Evolutionary conservation across 2,113 vertebrate species (phyloP).

Genomic region (Addax nasomaculatus): DNA sequence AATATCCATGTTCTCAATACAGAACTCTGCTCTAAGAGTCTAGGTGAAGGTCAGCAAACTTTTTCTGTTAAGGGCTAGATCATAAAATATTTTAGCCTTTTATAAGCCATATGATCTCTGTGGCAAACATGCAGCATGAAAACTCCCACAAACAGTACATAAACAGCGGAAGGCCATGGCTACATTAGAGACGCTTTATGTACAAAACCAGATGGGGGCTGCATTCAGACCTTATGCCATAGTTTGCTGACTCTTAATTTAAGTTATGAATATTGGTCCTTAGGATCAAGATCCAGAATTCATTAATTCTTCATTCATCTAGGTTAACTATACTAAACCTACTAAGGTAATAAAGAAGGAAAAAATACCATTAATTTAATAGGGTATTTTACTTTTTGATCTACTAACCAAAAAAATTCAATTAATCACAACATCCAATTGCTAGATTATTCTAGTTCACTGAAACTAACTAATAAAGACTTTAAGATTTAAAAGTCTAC

Average conservation of each 20-base stretch:
- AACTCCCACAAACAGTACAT: neutral
- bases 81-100: neutral
- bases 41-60: neutral
- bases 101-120: neutral
- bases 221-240: neutral
- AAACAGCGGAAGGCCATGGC: neutral
- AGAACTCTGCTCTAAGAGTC: neutral
- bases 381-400: neutral
- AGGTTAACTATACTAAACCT: neutral
- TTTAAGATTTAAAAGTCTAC: neutral
- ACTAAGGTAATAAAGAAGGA: neutral
- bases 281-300: neutral
- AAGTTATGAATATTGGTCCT: neutral
- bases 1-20: neutral
- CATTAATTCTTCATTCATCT: neutral
- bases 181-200: neutral
- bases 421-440: neutral
- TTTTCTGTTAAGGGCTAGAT: neutral
- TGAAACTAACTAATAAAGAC: neutral
- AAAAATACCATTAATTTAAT: neutral
- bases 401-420: neutral
- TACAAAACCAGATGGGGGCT: neutral
- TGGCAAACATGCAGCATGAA: neutral
- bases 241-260: neutral
- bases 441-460: neutral